Evolutionary conservation across 1,140 invertebrate genomes (phyloP), one percentile per base, ranked within the genome.

Genomic region (Megalopta genalis): DNA sequence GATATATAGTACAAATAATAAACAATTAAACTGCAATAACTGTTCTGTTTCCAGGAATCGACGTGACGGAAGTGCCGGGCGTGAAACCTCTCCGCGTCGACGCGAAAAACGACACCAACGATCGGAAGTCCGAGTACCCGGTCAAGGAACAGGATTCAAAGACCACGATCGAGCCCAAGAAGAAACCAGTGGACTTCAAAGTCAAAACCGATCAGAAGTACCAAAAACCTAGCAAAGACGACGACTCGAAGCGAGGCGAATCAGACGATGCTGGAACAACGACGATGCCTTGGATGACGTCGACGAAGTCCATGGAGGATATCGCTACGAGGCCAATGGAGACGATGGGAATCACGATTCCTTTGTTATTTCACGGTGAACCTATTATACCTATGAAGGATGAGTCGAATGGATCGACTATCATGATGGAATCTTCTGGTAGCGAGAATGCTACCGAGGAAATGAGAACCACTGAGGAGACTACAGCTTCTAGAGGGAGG

Each of bases 141-240:
- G 77, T 73, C 21, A 91, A 90, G 70, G 90, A 90, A 21, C 63
- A 70, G 12, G 87, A 90, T 8, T 23, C 80, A 0, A 91, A 91
- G n/a, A 59, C 77, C 0, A 69, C 79, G 7, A 73, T 42, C 18
- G 91, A 92, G 42, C 66, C 74, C 1, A 92, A 92, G 78, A 92
- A 92, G 66, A 92, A 92, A 59, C 65, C 66, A 25, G 74, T 68
- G 4, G 89, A 91, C 6, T 88, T 90, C 52, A 91, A 92, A 23
- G 23, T 77, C n/a, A 92, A 91, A 63, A 57, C 83, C n/a, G 90
- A 90, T 16, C 73, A 81, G n/a, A 90, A 91, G 49, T 88, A 91
- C 49, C 87, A 87, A 59, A 89, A 92, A 85, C 25, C 66, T 4
- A n/a, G 77, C 25, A 89, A 90, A 65, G 87, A 87, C 9, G 87